Evolutionary conservation across 1,140 invertebrate species (phyloP).

Genomic region (Pectinophora gossypiella): DNA sequence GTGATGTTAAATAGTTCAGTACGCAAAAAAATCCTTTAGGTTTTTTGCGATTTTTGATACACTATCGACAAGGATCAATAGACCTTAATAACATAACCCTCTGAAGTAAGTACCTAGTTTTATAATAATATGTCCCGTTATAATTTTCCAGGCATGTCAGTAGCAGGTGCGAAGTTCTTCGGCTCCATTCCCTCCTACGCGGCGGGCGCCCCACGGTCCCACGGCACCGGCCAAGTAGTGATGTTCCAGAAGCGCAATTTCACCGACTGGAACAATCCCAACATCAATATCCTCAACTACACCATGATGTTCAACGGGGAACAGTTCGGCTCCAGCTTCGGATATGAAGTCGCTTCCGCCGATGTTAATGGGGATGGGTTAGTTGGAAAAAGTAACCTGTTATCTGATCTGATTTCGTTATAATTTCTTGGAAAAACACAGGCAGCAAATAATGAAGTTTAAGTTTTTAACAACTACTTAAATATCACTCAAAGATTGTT

Average conservation of each 20-base stretch:
- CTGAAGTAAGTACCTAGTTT: neutral
- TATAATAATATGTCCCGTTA: neutral
- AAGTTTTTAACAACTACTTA: neutral
- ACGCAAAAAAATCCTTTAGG: too few relatives aligned
- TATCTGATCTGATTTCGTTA: too few relatives aligned
- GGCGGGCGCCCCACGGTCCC: conserved; percentile 90
- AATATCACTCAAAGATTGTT: too few relatives aligned
- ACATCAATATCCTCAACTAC: conserved; percentile 78
- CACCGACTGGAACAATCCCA: conserved; percentile 64
- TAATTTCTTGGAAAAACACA: too few relatives aligned
- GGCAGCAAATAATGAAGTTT: too few relatives aligned
- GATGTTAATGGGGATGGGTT: conserved; percentile 93
- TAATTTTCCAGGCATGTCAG: conserved; percentile 86
- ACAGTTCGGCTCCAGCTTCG: conserved; percentile 92
- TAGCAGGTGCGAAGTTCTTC: conserved; percentile 88
- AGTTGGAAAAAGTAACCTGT: too few relatives aligned
- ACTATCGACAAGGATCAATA: too few relatives aligned
- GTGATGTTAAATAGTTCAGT: too few relatives aligned
- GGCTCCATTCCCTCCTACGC: conserved; percentile 81
- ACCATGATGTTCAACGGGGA: conserved; percentile 84
- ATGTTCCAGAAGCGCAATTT: conserved; percentile 81
- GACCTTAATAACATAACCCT: too few relatives aligned
- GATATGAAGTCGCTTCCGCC: conserved; percentile 88
- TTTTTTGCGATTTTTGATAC: too few relatives aligned
- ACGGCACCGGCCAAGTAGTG: conserved; percentile 90